Percentiles rank a stretch among this genome's conserved stretches.
These are phyloP conservation scores for Oscheius sp. DNA, from an alignment of 1,140 invertebrate genomes.

Conservation along the genomic window DNA sequence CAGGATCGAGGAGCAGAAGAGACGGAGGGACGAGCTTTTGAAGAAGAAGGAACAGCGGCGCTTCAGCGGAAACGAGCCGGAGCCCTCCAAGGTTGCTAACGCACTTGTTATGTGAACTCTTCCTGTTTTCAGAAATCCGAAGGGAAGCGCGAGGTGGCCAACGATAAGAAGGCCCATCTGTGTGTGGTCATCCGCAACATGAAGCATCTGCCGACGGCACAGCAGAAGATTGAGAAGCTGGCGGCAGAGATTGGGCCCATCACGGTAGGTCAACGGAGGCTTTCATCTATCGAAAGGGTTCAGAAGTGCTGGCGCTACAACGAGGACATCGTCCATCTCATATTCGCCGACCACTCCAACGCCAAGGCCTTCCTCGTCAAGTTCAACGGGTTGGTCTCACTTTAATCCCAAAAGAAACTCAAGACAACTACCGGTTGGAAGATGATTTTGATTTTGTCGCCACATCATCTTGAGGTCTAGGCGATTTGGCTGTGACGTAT, in stretches of 20 bases:
- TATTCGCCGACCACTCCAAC: neutral
- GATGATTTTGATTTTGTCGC: neutral
- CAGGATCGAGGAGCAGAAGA: conserved; percentile 1
- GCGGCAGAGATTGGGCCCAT: neutral
- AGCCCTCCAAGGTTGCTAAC: no score
- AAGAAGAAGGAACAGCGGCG: conserved; percentile 9
- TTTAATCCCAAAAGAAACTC: neutral
- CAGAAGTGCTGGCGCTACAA: conserved; percentile 12
- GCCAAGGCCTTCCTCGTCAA: conserved; percentile 7
- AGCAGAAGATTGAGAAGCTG: neutral
- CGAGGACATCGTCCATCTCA: neutral
- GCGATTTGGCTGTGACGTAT: neutral
- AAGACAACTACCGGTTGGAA: neutral
- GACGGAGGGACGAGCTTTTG: neutral
- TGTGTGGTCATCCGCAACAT: neutral
- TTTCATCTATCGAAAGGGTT: neutral
- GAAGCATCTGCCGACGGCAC: conserved; percentile 3
- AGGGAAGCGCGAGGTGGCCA: neutral
- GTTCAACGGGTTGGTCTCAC: neutral
- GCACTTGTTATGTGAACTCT: no score
- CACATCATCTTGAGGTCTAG: neutral
- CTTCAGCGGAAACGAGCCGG: neutral
- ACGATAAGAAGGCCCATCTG: conserved; percentile 8
- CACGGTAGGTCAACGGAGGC: neutral
- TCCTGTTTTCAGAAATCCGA: no score